Evolutionary conservation across 2,888 invertebrate genomes (phyloP), one percentile per base, ranked within the genome.

Genomic region (Drosophila subsilvestris): DNA sequence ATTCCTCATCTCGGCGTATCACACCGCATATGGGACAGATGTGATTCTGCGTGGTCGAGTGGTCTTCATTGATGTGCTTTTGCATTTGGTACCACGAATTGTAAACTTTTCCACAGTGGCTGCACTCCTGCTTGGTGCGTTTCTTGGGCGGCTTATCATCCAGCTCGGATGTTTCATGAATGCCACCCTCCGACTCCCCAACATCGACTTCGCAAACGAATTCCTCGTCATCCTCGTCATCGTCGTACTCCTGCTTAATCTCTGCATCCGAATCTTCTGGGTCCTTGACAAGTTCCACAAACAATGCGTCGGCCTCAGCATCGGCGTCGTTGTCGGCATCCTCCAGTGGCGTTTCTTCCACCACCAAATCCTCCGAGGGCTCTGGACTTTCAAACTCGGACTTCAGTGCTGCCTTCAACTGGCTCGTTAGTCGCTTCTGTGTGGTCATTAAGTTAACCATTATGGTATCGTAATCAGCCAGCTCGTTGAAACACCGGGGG

Each of bases 391-490:
- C 62, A 7, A 51, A 78, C 12, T 81, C 84, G 0, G 79, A 81
- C 55, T 84, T 84, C 0, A 91, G 53, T 2, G 90, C 89, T 10
- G 80, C 75, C 18, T 83, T 82, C 4, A 91, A 66, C 32, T 88
- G 78, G n/a, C 71, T 73, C 0, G 90, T 89, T 0, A 91, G 76
- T 17, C 80, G 78, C 45, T 85, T 90, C 72, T 91, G 91, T 6
- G 86, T 85, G 7, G 82, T 76, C 74, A 91, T 85, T 14, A 91
- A 73, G 51, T 86, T 90, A 0, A 91, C 68, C 91, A 91, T 91
- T 48, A 90, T 80, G 27, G 84, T 68, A 54, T 91, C 91, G 53
- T 91, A 91, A 5, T 88, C 89, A 0, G 87, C 68, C 12, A 91
- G 67, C 51, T 91, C 88, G 2, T 67, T 74, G 44, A 85, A 90